Evolutionary conservation across 2,888 invertebrate species (phyloP), one percentile per base, ranked within the genome.

Genomic region (Amblyjoppa fuscipennis): DNA sequence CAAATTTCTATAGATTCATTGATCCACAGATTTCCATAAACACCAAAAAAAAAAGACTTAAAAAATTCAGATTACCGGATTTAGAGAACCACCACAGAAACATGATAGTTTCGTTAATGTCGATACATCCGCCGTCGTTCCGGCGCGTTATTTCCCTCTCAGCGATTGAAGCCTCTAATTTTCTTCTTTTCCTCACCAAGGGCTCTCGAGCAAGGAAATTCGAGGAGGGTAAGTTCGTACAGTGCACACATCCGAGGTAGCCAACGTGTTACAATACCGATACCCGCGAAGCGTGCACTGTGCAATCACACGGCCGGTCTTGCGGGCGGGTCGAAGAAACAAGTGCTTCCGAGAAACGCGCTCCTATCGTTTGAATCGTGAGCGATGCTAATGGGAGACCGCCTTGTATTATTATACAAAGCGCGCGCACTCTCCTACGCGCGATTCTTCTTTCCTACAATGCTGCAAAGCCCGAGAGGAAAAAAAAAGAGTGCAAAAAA

Each of bases 341-440:
- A 53, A 53, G 66, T 31, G 59, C 70, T 82, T 56, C 77, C 95
- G 95, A 93, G 94, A 95, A 82, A 96, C 45, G 95, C 88, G 95
- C 96, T 28, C 95, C 96, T 74, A 96, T 96, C 75, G 96, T 96
- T 71, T 95, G 96, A 71, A 95, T 97, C 92, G 87, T 87, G 89
- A 89, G 89, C 87, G 81, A 91, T 90, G 91, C 88, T 91, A 91
- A 91, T 90, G 87, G 89, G 87, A 78, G 66, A 45, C 77, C 75
- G 86, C 83, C 78, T 76, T 78, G 53, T 51, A 74, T 76, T 76
- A 66, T 76, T 75, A 80, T 64, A 80, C 80, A 64, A 73, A 80
- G 80, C 71, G 69, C 74, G 76, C 64, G 79, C 75, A 16, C 45
- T 16, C n/a, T 28, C 61, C 61, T 16, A 64, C 79, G 71, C 31